phyloP scores from a whole-genome alignment of 2,113 vertebrate genomes.

The Phycodurus eques region DNA sequence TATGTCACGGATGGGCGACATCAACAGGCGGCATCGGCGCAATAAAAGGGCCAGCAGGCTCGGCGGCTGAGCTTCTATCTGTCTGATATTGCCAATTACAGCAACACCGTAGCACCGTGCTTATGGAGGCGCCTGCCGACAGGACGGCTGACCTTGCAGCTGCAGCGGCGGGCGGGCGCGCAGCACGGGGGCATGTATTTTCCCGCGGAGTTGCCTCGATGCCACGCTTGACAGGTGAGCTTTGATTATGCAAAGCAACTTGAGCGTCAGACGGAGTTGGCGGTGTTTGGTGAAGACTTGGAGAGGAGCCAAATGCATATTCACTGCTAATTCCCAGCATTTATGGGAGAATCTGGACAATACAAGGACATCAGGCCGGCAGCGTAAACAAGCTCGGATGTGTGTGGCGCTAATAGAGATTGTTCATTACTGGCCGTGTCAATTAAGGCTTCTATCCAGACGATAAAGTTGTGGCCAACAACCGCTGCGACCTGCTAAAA shows the following conservation, averaged over 20 bases:
- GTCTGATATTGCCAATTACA: conserved; percentile 2
- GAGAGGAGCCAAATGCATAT: not conserved
- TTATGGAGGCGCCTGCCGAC: not conserved
- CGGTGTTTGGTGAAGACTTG: not conserved
- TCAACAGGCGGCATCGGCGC: conserved; percentile 3
- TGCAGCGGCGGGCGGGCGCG: not conserved
- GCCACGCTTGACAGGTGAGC: conserved; percentile 1
- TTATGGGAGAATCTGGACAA: not conserved
- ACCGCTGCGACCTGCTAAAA: not conserved
- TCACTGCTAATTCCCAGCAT: not conserved
- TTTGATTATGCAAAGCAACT: not conserved
- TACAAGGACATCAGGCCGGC: not conserved
- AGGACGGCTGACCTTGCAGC: not conserved
- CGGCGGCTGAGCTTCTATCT: not conserved
- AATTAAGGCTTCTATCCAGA: not conserved
- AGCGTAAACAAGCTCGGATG: not conserved
- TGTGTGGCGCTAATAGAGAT: not conserved
- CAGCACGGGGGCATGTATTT: not conserved
- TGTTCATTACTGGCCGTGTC: not conserved
- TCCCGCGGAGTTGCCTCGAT: not conserved
- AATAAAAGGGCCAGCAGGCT: not conserved
- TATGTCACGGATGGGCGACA: conserved; percentile 4
- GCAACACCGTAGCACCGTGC: not conserved
- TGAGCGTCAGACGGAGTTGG: not conserved
- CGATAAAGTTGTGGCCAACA: not conserved